phyloP scores from a whole-genome alignment of 2,113 vertebrate species.

The Heterochromis multidens region DNA sequence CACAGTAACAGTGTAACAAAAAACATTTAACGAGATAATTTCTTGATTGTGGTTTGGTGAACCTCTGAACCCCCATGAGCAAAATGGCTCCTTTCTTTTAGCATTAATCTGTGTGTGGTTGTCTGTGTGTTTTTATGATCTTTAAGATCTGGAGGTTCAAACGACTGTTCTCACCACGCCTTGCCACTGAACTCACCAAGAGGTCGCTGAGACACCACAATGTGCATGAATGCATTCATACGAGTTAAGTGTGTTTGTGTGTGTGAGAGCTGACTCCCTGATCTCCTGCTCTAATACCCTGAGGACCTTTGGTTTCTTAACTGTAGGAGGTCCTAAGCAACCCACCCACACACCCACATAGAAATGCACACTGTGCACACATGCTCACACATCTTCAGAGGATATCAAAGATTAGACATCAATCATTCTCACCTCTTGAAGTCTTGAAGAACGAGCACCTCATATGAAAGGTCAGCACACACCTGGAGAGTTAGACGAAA shows the following conservation, averaged over 20 bases:
- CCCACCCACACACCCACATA: conserved; percentile 25
- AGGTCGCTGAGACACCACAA: conserved; percentile 61
- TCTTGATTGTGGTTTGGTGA: background rate
- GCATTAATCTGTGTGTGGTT: conserved; percentile 26
- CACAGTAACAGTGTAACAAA: background rate
- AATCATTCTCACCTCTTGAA: conserved; percentile 68
- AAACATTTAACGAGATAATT: background rate
- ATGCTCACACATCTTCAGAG: conserved; percentile 71
- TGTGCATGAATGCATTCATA: background rate
- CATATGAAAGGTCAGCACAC: conserved; percentile 62
- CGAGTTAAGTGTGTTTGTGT: conserved; percentile 2
- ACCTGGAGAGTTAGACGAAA: conserved; percentile 47
- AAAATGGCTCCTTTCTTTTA: background rate
- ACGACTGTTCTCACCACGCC: conserved; percentile 61
- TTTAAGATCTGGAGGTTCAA: conserved; percentile 72
- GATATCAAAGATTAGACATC: conserved; percentile 73
- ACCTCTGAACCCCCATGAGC: background rate
- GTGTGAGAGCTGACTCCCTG: conserved; percentile 40
- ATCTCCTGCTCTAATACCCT: conserved; percentile 69
- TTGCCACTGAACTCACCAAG: conserved; percentile 71
- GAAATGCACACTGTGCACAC: conserved; percentile 19
- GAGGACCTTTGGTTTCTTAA: conserved; percentile 73
- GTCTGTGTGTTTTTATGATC: conserved; percentile 41
- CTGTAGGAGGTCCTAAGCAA: conserved; percentile 62
- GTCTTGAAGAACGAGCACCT: conserved; percentile 67